These are phyloP conservation scores for Centrocercus urophasianus DNA, from an alignment of 2,113 vertebrate genomes.

Conservation along the genomic window DNA sequence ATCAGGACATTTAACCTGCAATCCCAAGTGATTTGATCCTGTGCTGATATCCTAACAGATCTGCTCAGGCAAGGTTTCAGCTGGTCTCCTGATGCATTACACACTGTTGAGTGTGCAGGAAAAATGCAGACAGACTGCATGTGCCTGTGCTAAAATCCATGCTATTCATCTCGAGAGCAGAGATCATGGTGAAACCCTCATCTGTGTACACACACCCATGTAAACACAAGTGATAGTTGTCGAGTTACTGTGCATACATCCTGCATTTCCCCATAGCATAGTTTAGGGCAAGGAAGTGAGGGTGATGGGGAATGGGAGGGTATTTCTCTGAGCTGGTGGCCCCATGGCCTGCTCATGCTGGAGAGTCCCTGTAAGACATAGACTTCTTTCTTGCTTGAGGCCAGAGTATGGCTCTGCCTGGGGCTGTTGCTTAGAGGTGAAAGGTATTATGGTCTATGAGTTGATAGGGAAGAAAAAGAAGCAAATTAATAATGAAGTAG, in stretches of 20 bases:
- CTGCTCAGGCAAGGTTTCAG: background rate
- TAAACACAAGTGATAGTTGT: background rate
- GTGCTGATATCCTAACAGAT: background rate
- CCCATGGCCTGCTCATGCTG: accelerated
- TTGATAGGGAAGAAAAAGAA: constrained; percentile 34
- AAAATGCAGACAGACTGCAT: background rate
- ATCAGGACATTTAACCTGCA: background rate
- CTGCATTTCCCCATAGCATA: background rate
- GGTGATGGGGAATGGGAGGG: background rate
- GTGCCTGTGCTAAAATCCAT: background rate
- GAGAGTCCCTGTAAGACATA: background rate
- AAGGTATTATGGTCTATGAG: background rate
- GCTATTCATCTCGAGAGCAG: accelerated
- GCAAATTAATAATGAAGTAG: constrained; percentile 51
- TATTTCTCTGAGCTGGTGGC: background rate
- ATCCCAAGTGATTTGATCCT: accelerated
- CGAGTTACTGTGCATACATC: background rate
- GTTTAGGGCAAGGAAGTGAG: background rate
- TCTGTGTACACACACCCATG: accelerated
- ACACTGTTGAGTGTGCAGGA: background rate
- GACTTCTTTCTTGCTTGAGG: background rate
- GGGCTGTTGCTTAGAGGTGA: background rate
- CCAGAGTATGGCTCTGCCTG: background rate
- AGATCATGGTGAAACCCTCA: background rate
- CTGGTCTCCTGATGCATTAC: background rate